Conservation (phyloP, 2,888 invertebrate species). For the Cataglyphis altisquamis region DNA sequence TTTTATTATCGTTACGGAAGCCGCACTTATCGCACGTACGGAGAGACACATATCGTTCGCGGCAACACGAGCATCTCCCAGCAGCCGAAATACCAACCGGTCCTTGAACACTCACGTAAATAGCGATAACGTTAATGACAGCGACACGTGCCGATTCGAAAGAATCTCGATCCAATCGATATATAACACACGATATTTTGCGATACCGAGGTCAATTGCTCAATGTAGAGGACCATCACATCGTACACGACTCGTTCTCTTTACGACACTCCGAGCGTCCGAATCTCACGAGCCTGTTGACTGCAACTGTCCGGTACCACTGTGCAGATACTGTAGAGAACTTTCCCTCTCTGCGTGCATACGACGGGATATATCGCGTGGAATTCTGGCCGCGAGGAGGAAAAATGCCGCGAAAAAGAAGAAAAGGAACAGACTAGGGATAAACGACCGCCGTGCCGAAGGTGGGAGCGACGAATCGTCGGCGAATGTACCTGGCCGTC, state of each 20-base stretch:
- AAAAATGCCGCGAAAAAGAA: conserved; percentile 43
- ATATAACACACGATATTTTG: background rate
- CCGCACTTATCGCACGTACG: conserved; percentile 21
- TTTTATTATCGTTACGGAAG: conserved; percentile 1
- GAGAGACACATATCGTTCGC: conserved; percentile 18
- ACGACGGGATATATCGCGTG: conserved; percentile 68
- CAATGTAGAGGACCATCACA: background rate
- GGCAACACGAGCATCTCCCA: background rate
- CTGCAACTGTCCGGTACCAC: conserved; percentile 64
- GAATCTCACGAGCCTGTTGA: conserved; percentile 65
- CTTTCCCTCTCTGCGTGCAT: conserved; percentile 73
- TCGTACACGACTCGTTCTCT: conserved; percentile 79
- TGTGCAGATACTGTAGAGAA: conserved; percentile 55
- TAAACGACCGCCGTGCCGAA: conserved; percentile 40
- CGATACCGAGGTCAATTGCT: background rate
- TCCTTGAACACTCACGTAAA: background rate
- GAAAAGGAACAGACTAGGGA: conserved; percentile 40
- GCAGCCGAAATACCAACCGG: background rate
- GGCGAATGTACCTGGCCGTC: conserved; percentile 28
- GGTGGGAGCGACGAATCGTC: conserved; percentile 39
- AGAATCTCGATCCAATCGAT: background rate
- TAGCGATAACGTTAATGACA: background rate
- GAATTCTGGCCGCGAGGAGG: conserved; percentile 19
- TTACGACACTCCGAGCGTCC: conserved; percentile 76
- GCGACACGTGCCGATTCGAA: background rate